Evolutionary conservation across 2,888 invertebrate genomes (phyloP).

Genomic region (Drosophila mettleri): DNA sequence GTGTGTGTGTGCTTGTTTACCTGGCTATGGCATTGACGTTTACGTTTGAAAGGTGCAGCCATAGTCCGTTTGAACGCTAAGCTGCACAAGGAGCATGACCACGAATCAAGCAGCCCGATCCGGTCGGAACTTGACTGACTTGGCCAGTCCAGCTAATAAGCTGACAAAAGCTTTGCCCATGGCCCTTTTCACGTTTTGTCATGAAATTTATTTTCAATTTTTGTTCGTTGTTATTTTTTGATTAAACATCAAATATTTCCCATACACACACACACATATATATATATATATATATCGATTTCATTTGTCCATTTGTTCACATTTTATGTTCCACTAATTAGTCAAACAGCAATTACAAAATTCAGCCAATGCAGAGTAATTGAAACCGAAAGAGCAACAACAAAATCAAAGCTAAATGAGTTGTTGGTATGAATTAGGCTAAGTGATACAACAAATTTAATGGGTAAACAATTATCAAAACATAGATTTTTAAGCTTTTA

Average conservation of each 20-base stretch:
- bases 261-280: not conserved
- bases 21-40: slow-evolving; percentile 16
- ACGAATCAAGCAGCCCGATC: slow-evolving; percentile 11
- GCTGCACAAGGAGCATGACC: slow-evolving; percentile 3
- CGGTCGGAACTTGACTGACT: slow-evolving; percentile 5
- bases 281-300: not conserved
- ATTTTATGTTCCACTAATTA: slow-evolving; percentile 9
- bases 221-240: slow-evolving; percentile 2
- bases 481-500: not conserved
- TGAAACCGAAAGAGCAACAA: slow-evolving; percentile 8
- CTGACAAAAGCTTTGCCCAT: slow-evolving; percentile 4
- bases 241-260: not conserved
- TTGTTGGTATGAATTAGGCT: slow-evolving; percentile 16
- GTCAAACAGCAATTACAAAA: slow-evolving; percentile 4
- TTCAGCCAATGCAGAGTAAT: not conserved
- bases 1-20: slow-evolving; percentile 5
- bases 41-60: slow-evolving; percentile 16
- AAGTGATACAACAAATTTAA: slow-evolving; percentile 9
- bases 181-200: slow-evolving; percentile 11
- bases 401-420: slow-evolving; percentile 15
- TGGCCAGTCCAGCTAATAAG: slow-evolving; percentile 10
- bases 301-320: not conserved
- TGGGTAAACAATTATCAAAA: slow-evolving; percentile 8
- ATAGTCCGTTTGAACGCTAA: not conserved
- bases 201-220: slow-evolving; percentile 24